Percentiles rank a stretch among this genome's conserved stretches.
Conservation (phyloP, 2,888 invertebrate genomes). For the Liopterus haemorrhoidalis region DNA sequence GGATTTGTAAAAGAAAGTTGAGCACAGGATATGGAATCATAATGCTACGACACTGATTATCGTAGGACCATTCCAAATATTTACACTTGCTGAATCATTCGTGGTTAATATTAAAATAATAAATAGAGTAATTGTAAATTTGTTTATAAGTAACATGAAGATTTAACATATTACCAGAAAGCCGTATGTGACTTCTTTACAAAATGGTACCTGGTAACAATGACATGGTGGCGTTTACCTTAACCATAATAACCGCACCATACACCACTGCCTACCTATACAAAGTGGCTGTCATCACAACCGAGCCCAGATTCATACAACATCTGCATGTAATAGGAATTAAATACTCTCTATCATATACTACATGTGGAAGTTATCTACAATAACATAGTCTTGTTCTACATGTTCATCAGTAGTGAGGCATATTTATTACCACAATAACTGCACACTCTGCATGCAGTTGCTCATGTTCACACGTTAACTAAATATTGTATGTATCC, state of each 20-base stretch:
- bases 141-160: conserved; percentile 46
- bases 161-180: conserved; percentile 47
- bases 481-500: conserved; percentile 25
- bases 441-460: neutral
- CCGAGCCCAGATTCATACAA: conserved; percentile 19
- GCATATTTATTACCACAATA: neutral
- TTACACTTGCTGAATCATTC: conserved; percentile 22
- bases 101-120: conserved; percentile 36
- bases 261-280: conserved; percentile 24
- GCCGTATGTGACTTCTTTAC: conserved; percentile 47
- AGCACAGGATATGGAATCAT: too few species aligned
- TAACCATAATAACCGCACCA: too few species aligned
- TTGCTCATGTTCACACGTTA: too few species aligned
- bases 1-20: too few species aligned
- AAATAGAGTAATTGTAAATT: conserved; percentile 37
- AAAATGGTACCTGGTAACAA: conserved; percentile 43
- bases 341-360: conserved; percentile 19
- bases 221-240: too few species aligned
- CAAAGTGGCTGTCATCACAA: conserved; percentile 21
- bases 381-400: conserved; percentile 11
- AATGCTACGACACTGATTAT: too few species aligned
- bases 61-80: conserved; percentile 20
- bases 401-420: neutral
- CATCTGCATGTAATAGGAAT: conserved; percentile 19
- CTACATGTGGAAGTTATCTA: conserved; percentile 23